Base-by-base conservation (phyloP, 2,888 invertebrate species). In the Rhodophaea formosa region DNA sequence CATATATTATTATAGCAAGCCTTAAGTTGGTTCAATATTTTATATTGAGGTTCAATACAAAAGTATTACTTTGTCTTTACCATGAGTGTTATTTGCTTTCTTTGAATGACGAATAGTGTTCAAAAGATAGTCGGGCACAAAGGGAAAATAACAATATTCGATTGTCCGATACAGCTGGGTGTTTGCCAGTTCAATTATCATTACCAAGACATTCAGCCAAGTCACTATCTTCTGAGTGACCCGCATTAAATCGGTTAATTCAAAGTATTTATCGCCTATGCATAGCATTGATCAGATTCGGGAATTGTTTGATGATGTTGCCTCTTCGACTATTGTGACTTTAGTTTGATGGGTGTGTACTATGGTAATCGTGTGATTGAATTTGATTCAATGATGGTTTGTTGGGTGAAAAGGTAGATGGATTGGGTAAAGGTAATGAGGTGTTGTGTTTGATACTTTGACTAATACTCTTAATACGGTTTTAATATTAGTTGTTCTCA, bases 171-270 rank as follows among this genome's bases (percentile, higher is more conserved):
- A 86, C 81, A 82, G 66, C 85, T 88, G 87, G 89, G 91, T 91
- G 91, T 91, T 91, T 91, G 91, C 89, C 88, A 89, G 91, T 90
- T 86, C 91, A 91, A 91, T 91, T 91, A 91, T 90, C 89, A 91
- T 91, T 89, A 90, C 82, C 78, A 82, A 69, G 76, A 81, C 79
- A 86, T 82, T 79, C 75, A 72, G 89, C 72, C 81, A 73, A 86
- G 84, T 91, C 91, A 91, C 84, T 78, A 71, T 88, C 83, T 80
- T 84, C 81, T 86, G 88, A 88, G 88, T 90, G 91, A 91, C 91
- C 91, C 91, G 91, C 88, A 90, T 90, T 90, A 89, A 89, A 91
- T 91, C 90, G 90, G 91, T 91, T 88, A 90, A 90, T 91, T 90
- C 88, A 85, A 88, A 89, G 88, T 88, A 89, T 90, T 91, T 91